These are phyloP conservation scores for Polymixis flavicincta DNA, from an alignment of 2,888 invertebrate genomes.

Conservation along the genomic window DNA sequence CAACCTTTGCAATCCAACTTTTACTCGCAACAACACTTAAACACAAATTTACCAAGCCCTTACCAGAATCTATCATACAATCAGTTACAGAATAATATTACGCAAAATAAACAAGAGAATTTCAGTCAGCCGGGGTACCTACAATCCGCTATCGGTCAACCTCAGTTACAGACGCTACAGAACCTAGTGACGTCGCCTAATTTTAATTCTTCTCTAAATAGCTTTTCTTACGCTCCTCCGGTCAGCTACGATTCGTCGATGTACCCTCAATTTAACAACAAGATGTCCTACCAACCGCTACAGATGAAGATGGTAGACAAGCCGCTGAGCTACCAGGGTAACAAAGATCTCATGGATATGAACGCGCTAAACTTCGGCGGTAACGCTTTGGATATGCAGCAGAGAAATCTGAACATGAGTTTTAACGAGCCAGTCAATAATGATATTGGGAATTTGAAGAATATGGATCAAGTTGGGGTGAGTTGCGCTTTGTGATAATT, in stretches of 20 bases:
- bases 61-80: slow-evolving; percentile 75
- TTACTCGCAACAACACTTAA: slow-evolving; percentile 73
- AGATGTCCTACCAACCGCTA: slow-evolving; percentile 77
- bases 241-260: slow-evolving; percentile 84
- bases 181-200: slow-evolving; percentile 80
- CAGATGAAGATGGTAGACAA: slow-evolving; percentile 78
- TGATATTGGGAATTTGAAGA: slow-evolving; percentile 71
- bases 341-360: slow-evolving; percentile 76
- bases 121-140: slow-evolving; percentile 72
- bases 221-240: slow-evolving; percentile 76
- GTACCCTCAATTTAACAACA: slow-evolving; percentile 85
- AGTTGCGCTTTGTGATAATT: slow-evolving; percentile 47
- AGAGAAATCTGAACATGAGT: slow-evolving; percentile 73
- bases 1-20: slow-evolving; percentile 76
- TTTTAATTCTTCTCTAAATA: slow-evolving; percentile 82
- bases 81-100: slow-evolving; percentile 68
- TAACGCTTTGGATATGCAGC: slow-evolving; percentile 76
- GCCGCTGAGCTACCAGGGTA: slow-evolving; percentile 70
- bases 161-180: slow-evolving; percentile 80
- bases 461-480: slow-evolving; percentile 77
- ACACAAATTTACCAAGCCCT: slow-evolving; percentile 72
- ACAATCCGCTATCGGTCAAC: slow-evolving; percentile 80
- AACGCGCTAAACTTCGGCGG: slow-evolving; percentile 72
- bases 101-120: slow-evolving; percentile 73
- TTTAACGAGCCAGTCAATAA: slow-evolving; percentile 72